Evolutionary conservation across 2,888 invertebrate species (phyloP).

Genomic region (Autographa gamma): DNA sequence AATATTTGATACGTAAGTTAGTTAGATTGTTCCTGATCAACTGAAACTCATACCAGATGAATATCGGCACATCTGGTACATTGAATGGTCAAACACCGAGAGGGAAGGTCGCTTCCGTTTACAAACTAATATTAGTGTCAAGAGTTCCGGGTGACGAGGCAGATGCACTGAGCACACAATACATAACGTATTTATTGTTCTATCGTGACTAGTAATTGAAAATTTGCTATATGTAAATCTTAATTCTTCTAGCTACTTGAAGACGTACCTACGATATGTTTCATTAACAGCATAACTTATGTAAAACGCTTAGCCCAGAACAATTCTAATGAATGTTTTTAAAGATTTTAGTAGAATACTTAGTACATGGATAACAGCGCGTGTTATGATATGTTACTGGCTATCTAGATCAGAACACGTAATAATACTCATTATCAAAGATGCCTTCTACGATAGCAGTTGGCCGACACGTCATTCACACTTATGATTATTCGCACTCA

Average conservation of each 20-base stretch:
- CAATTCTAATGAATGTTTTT: too few relatives aligned
- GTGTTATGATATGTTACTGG: not conserved
- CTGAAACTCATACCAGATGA: constrained; percentile 1
- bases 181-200: not conserved
- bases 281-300: not conserved
- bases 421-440: not conserved
- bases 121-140: constrained; percentile 39
- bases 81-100: not conserved
- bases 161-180: constrained; percentile 2
- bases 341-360: not conserved
- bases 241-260: not conserved
- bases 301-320: too few relatives aligned
- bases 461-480: not conserved
- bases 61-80: constrained; percentile 23
- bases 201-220: not conserved
- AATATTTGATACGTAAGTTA: not conserved
- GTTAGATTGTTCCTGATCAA: not conserved
- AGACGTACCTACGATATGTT: not conserved
- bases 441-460: not conserved
- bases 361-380: not conserved
- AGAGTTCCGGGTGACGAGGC: constrained; percentile 34
- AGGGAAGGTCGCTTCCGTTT: constrained; percentile 42
- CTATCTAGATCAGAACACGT: not conserved
- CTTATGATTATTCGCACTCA: constrained; percentile 15
- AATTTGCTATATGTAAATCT: too few relatives aligned